A percentile compares a stretch with the other conserved stretches of the same genome.
Evolutionary conservation across 2,797 vertebrate genomes (phyloP).

Genomic region (Glossophaga mutica): DNA sequence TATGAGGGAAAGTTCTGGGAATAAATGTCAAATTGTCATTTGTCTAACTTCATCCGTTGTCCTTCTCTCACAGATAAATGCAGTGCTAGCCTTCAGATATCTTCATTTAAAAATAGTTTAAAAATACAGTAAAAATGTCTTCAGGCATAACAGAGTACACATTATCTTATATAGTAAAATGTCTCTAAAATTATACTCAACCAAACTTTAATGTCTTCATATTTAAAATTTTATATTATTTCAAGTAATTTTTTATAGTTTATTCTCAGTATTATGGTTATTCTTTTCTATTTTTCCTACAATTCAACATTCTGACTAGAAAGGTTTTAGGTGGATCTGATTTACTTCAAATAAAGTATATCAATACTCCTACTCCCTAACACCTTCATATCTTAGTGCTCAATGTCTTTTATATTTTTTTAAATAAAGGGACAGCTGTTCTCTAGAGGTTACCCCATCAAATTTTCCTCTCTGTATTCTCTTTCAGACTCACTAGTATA

Average conservation of each 20-base stretch:
- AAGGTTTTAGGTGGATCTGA: neutral
- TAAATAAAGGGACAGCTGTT: neutral
- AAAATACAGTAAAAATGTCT: neutral
- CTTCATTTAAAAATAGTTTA: neutral
- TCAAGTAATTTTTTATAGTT: neutral
- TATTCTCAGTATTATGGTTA: neutral
- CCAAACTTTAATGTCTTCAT: neutral
- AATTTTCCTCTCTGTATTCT: neutral
- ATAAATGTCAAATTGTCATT: neutral
- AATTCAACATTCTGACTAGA: neutral
- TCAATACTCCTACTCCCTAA: neutral
- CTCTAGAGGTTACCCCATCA: neutral
- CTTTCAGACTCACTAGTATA: constrained; percentile 37
- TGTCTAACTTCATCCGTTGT: neutral
- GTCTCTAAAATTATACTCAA: neutral
- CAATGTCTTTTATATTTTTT: neutral
- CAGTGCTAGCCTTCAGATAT: neutral
- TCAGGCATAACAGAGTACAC: neutral
- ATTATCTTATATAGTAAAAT: neutral
- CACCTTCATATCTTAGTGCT: neutral
- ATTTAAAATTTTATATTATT: neutral
- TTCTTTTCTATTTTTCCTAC: neutral
- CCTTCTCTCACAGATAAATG: neutral
- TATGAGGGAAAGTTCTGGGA: neutral
- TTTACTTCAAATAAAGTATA: neutral